These are phyloP conservation scores for Catostomus latipinnis DNA, from an alignment of 2,797 vertebrate species.

Conservation along the genomic window DNA sequence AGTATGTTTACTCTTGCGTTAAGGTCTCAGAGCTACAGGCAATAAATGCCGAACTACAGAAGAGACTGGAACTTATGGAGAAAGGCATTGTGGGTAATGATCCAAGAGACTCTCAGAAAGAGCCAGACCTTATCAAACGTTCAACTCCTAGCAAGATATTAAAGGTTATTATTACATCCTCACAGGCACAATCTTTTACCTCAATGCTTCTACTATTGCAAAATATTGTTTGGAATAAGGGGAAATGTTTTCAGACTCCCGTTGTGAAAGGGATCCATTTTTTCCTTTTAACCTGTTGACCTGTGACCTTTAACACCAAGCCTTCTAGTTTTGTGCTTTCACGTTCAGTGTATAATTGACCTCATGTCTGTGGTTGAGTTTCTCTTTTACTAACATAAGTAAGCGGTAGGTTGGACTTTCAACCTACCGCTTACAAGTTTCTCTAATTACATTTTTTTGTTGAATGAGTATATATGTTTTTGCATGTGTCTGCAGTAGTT, in stretches of 20 bases:
- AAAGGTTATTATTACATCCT: neutral
- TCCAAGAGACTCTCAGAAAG: conserved; percentile 10
- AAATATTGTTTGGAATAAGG: neutral
- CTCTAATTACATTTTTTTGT: conserved; percentile 5
- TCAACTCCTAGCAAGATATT: conserved; percentile 24
- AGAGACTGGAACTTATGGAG: conserved; percentile 69
- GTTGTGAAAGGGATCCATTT: conserved; percentile 34
- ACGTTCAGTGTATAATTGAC: conserved; percentile 51
- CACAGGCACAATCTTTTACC: neutral
- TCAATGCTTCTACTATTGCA: too few species aligned
- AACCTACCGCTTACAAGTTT: neutral
- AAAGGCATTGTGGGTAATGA: conserved; percentile 43
- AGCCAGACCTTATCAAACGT: conserved; percentile 40
- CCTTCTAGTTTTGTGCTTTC: conserved; percentile 49
- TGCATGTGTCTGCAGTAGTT: conserved; percentile 28
- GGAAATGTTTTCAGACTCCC: neutral
- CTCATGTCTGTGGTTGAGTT: conserved; percentile 50
- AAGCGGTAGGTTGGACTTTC: conserved; percentile 12
- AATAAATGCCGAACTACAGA: conserved; percentile 82
- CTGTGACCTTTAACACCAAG: conserved; percentile 54
- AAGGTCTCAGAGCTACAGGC: conserved; percentile 87
- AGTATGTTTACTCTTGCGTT: conserved; percentile 8
- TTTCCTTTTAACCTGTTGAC: conserved; percentile 65
- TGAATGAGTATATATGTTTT: conserved; percentile 24
- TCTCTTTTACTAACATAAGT: conserved; percentile 64